Evolutionary conservation across 2,888 invertebrate genomes (phyloP).

Genomic region (Ceratothoa steindachneri): DNA sequence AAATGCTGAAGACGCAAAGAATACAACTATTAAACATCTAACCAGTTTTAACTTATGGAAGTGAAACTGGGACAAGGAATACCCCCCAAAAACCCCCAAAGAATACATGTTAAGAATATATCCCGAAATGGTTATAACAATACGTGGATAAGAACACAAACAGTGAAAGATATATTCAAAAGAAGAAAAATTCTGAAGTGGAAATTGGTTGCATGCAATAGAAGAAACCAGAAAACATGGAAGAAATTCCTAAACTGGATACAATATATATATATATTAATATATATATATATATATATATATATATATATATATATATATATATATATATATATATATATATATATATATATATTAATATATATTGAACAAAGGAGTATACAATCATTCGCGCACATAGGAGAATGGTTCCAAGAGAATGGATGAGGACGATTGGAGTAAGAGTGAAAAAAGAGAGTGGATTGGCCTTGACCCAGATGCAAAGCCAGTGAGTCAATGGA

Average conservation of each 20-base stretch:
- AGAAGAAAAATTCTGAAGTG: too few relatives aligned
- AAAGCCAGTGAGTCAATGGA: not conserved
- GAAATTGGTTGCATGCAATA: too few relatives aligned
- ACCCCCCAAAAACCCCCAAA: too few relatives aligned
- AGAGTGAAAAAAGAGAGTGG: not conserved
- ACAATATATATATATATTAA: not conserved
- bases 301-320: slow-evolving; percentile 12
- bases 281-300: slow-evolving; percentile 10
- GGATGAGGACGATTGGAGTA: not conserved
- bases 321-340: slow-evolving; percentile 12
- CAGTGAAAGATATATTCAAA: too few relatives aligned
- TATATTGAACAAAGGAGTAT: not conserved
- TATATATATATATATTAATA: slow-evolving; percentile 7
- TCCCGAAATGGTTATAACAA: too few relatives aligned
- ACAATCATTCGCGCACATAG: not conserved
- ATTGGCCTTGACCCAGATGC: not conserved
- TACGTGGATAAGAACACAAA: too few relatives aligned
- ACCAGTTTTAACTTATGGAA: too few relatives aligned
- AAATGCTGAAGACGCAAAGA: too few relatives aligned
- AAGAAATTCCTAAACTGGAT: not conserved
- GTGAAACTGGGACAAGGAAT: too few relatives aligned
- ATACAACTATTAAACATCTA: too few relatives aligned
- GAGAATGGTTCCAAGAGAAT: not conserved
- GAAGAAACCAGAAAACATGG: too few relatives aligned
- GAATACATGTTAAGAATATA: too few relatives aligned